These are phyloP conservation scores for Arvicanthis niloticus DNA, from an alignment of 2,113 vertebrate genomes.

Conservation along the genomic window DNA sequence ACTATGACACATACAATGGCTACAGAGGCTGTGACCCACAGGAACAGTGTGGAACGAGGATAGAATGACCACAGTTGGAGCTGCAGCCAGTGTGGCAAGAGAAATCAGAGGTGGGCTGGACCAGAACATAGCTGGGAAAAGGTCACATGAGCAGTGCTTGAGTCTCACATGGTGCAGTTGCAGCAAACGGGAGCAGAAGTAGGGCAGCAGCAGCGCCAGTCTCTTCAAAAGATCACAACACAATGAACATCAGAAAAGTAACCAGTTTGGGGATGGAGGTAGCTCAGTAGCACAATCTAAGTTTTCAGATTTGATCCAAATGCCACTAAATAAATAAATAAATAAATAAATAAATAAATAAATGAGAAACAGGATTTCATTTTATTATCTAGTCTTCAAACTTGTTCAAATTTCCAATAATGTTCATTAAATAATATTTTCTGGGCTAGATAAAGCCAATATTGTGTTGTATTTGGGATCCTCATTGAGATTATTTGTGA, in stretches of 20 bases:
- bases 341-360: not conserved
- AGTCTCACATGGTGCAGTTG: not conserved
- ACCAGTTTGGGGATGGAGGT: too few species aligned
- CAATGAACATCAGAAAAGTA: not conserved
- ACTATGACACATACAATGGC: not conserved
- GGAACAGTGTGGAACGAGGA: not conserved
- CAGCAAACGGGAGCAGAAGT: not conserved
- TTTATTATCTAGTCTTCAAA: not conserved
- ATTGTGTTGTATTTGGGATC: not conserved
- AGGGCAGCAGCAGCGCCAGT: not conserved
- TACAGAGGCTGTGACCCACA: not conserved
- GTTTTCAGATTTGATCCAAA: too few species aligned
- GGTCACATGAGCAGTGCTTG: not conserved
- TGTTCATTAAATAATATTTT: not conserved
- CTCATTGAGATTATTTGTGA: not conserved
- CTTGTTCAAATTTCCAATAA: not conserved
- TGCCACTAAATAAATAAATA: not conserved
- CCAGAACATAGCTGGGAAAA: too few species aligned
- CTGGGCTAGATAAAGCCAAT: not conserved
- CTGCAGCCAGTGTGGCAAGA: not conserved
- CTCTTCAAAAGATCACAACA: not conserved
- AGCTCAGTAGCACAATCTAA: not conserved
- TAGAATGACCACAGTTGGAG: not conserved
- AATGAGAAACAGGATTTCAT: not conserved
- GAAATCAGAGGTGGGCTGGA: not conserved